Conservation (phyloP, 1,140 invertebrate genomes). For the Diorhabda carinulata region DNA sequence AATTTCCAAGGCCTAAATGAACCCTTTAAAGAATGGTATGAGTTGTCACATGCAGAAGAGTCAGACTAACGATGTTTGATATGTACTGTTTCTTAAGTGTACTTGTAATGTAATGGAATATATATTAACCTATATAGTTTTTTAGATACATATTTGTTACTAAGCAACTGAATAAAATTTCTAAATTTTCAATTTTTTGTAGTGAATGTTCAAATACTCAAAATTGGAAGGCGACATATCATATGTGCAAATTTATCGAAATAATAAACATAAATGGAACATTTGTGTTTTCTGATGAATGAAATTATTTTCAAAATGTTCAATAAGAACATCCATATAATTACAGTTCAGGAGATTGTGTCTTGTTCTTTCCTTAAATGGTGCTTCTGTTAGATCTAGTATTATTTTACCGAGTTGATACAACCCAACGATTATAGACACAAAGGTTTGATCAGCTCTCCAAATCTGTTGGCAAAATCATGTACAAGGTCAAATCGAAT, state of each 20-base stretch:
- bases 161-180: neutral
- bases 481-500: no score
- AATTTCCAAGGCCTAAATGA: constrained; percentile 5
- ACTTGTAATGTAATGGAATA: neutral
- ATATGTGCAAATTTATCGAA: neutral
- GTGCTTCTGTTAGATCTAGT: no score
- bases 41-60: constrained; percentile 13
- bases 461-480: no score
- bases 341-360: neutral
- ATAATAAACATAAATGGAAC: neutral
- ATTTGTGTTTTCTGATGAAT: neutral
- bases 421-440: no score
- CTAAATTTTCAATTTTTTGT: neutral
- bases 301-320: neutral
- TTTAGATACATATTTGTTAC: neutral
- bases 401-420: no score
- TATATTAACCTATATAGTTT: constrained; percentile 1
- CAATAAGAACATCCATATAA: neutral
- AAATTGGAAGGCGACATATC: neutral
- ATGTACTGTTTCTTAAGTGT: neutral
- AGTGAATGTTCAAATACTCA: neutral
- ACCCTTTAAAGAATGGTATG: constrained; percentile 20
- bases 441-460: no score
- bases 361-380: no score
- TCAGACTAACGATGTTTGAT: constrained; percentile 7